Base-by-base conservation (phyloP, 2,113 vertebrate genomes). In the Scatophagus argus region DNA sequence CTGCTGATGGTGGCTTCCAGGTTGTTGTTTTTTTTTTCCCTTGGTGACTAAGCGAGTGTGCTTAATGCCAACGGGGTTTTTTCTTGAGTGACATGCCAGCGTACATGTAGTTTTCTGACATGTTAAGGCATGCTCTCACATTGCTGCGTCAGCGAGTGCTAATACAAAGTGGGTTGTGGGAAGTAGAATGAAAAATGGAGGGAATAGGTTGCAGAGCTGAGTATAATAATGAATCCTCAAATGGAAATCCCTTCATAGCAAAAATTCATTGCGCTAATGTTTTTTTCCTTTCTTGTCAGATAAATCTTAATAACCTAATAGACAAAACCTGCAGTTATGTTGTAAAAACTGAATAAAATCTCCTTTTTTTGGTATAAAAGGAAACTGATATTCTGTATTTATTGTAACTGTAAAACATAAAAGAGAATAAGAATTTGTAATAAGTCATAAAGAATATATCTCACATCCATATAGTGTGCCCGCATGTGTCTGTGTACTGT, bases 11-110 rank as follows among this genome's bases (percentile, higher is more conserved):
- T 43, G 32, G 72, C 34, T 52, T 49, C 34, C 43, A 76, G 38
- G 55, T 77, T 75, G 36, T 82, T 73, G 19, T 3, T 27, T 36
- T 64, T 34, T 72, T 49, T 27, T 34, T 43, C 6, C 34, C 49
- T 76, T 62, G 16, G 78, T 88, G 84, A 88, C 76, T 84, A 65
- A 84, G 78, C 10, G 34, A 74, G 38, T 13, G 31, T 25, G 56
- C 34, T 77, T 10, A 27, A 46, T 87, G 79, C 82, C 76, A 73
- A 67, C 11, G 47, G 69, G 52, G 17, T 39, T 78, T 88, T 87
- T 82, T 27, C 32, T 56, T 11, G 2, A n/a, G 12, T 59, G 16
- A 79, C 84, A 82, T 64, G 23, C 43, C 39, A 52, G 43, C 1
- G 11, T 41, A 41, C 58, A 58, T 63, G 10, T 5, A 41, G 56